Evolutionary conservation across 1,140 invertebrate genomes (phyloP), one percentile per base, ranked within the genome.

Genomic region (Temnothorax curvispinosus): DNA sequence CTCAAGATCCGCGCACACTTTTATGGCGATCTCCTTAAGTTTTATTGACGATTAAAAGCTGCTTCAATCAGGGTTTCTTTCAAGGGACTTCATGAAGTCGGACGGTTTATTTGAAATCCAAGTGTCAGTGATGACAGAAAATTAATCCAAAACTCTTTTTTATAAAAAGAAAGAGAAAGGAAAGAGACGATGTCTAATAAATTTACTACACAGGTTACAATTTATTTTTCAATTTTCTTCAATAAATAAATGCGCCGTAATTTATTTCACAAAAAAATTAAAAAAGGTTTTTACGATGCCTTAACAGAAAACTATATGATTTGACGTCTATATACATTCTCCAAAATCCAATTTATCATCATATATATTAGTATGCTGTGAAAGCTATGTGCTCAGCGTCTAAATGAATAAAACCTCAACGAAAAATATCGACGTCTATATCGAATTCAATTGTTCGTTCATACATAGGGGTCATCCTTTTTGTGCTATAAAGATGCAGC

Each of bases 11-110:
- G 69, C 41, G 54, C 54, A 32, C 56, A 60, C 56, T 84, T 84
- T 84, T 84, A 84, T 60, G 32, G 27, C 54, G 27, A 74, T 84
- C 69, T 65, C 2, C 65, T 75, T 21, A 75, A 62, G 32, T 21
- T 84, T 84, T 60, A 75, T 84, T 50, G 80, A 84, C 75, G 80
- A 62, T 38, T 60, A 75, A 84, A 64, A 35, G 32, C n/a, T 50
- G 27, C 13, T 54, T 74, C 6, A 15, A 47, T 60, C 27, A 11
- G 6, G 5, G 32, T 21, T 38, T 27, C 56, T 41, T 50, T 18
- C 2, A 75, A 18, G 27, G 15, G 18, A 74, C 27, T 27, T 80
- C 1, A n/a, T 6, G 9, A 64, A 41, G 27, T 65, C 27, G 58
- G n/a, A 65, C 21, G 9, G 15, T 44, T 80, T 56, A 56, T 69